Conservation (phyloP, 1,140 invertebrate species). For the Drosophila willistoni region DNA sequence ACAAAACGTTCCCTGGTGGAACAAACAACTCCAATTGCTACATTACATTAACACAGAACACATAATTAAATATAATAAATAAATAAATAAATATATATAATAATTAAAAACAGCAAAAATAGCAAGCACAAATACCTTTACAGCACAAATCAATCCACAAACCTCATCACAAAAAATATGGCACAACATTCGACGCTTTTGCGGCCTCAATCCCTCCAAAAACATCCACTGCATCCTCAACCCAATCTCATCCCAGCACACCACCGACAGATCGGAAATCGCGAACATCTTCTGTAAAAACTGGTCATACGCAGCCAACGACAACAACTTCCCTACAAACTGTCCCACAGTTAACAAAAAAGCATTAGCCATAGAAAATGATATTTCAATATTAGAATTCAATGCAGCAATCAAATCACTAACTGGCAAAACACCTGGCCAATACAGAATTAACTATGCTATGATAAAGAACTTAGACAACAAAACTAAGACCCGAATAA, state of each 20-base stretch:
- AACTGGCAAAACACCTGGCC: slow-evolving; percentile 3
- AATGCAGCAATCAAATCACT: slow-evolving; percentile 15
- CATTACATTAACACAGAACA: slow-evolving; percentile 11
- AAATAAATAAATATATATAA: too few species aligned
- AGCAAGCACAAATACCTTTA: slow-evolving; percentile 23
- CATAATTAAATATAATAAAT: slow-evolving; percentile 29
- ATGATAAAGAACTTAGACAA: slow-evolving; percentile 21
- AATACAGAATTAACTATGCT: slow-evolving; percentile 25
- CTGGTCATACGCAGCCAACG: not conserved
- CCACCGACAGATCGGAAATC: not conserved
- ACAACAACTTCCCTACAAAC: slow-evolving; percentile 8
- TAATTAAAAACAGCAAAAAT: slow-evolving; percentile 20
- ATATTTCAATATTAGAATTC: slow-evolving; percentile 19
- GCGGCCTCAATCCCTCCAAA: not conserved
- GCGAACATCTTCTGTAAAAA: not conserved
- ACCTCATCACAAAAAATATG: not conserved
- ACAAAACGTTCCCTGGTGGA: slow-evolving; percentile 26
- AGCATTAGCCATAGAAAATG: too few species aligned
- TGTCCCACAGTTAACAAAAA: not conserved
- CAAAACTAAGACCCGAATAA: slow-evolving; percentile 3
- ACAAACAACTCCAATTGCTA: slow-evolving; percentile 12
- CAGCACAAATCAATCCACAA: slow-evolving; percentile 21
- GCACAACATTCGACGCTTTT: not conserved
- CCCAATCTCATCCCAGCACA: not conserved
- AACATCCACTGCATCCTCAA: not conserved